phyloP scores from a whole-genome alignment of 2,797 vertebrate species.

The Peromyscus melanophrys region DNA sequence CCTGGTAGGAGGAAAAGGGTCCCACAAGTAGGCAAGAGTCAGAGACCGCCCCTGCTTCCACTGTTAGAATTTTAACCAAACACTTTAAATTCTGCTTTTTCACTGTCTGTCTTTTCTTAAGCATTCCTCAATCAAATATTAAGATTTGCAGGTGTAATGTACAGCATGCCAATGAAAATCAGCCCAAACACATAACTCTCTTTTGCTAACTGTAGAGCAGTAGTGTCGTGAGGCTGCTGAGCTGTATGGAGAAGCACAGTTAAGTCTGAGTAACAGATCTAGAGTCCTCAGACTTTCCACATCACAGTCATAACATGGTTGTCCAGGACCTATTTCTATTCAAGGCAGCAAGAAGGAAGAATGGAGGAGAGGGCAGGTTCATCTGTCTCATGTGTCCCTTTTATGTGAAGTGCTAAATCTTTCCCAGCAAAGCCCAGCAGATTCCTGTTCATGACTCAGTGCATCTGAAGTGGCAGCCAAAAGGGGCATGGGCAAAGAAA shows the following conservation, averaged over 20 bases:
- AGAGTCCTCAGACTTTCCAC: constrained; percentile 24
- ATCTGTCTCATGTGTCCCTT: constrained; percentile 38
- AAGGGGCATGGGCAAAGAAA: background rate
- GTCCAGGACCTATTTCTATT: constrained; percentile 40
- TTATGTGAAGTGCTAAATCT: constrained; percentile 48
- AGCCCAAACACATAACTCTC: background rate
- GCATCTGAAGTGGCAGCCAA: constrained; percentile 48
- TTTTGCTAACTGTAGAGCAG: background rate
- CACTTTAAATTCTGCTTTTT: background rate
- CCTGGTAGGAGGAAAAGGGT: background rate
- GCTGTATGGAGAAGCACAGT: background rate
- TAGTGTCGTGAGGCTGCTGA: background rate
- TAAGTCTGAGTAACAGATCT: background rate
- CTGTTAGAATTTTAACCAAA: background rate
- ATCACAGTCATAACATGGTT: background rate
- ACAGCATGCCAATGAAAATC: background rate
- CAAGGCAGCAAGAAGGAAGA: constrained; percentile 1
- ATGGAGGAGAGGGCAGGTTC: background rate
- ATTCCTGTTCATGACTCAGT: constrained; percentile 50
- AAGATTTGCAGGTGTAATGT: background rate
- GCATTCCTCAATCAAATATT: background rate
- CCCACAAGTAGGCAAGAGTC: background rate
- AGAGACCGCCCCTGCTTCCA: background rate
- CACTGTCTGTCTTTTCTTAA: background rate
- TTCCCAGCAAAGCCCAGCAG: constrained; percentile 51